Evolutionary conservation across 2,888 invertebrate species (phyloP).

Genomic region (Lamproptera curius): DNA sequence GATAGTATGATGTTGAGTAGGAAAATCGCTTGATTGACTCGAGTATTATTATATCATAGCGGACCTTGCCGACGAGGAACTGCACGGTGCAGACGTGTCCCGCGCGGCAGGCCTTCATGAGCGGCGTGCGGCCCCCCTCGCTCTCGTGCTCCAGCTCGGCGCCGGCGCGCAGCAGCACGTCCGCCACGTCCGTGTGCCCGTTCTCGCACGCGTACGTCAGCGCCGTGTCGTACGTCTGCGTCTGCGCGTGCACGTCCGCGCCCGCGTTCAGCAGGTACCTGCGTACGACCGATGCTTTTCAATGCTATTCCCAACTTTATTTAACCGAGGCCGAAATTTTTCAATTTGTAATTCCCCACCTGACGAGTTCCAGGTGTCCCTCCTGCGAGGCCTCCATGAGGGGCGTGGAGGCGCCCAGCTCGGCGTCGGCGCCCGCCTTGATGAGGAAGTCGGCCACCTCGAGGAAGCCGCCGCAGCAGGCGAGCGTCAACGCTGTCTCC

Average conservation of each 20-base stretch:
- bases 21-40: no score
- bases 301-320: no score
- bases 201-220: constrained; percentile 99
- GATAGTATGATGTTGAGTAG: no score
- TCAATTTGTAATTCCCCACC: no score
- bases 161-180: constrained; percentile 92
- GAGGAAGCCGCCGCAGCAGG: constrained; percentile 96
- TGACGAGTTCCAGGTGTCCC: constrained; percentile 95
- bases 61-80: constrained; percentile 92
- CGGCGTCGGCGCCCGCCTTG: constrained; percentile 96
- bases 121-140: constrained; percentile 97
- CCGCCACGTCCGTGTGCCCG: constrained; percentile 98
- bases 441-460: constrained; percentile 95
- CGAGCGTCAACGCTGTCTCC: constrained; percentile 95
- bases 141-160: constrained; percentile 97
- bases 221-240: constrained; percentile 96
- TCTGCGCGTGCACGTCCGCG: constrained; percentile 95
- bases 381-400: constrained; percentile 99
- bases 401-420: constrained; percentile 97
- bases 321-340: no score
- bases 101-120: constrained; percentile 99
- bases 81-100: constrained; percentile 98
- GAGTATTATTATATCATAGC: no score
- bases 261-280: constrained; percentile 88
- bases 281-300: no score